Evolutionary conservation across 2,888 invertebrate genomes (phyloP).

Genomic region (Cephus sareptanus): DNA sequence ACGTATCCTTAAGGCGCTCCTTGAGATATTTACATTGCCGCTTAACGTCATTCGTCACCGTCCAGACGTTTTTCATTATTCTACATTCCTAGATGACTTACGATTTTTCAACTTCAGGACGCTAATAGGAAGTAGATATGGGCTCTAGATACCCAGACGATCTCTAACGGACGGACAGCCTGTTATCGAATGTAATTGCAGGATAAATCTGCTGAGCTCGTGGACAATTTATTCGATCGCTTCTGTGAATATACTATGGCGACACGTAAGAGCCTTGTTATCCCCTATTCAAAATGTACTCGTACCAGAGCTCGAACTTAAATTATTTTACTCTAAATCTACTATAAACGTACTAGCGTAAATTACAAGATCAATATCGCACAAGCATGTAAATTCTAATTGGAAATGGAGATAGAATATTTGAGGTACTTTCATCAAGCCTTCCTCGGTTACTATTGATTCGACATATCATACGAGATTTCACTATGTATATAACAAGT

Average conservation of each 20-base stretch:
- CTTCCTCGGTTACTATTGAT: neutral
- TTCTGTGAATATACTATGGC: neutral
- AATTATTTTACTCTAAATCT: neutral
- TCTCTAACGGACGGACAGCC: neutral
- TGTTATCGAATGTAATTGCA: neutral
- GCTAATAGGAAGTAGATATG: neutral
- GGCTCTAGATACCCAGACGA: neutral
- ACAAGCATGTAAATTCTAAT: neutral
- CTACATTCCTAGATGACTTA: neutral
- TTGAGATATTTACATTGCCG: neutral
- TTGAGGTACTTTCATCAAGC: neutral
- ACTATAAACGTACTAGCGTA: too few species aligned
- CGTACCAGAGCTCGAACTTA: neutral
- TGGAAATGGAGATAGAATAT: neutral
- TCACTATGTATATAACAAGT: neutral
- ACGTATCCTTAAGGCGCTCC: neutral
- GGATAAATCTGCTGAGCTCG: too few species aligned
- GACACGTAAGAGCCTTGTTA: neutral
- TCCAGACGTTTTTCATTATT: neutral
- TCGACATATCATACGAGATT: neutral
- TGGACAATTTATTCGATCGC: neutral
- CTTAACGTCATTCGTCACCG: neutral
- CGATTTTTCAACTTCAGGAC: neutral
- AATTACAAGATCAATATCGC: neutral
- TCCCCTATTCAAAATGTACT: neutral